phyloP scores from a whole-genome alignment of 35 echinoderm and acorn worm species.

The Diadema setosum region DNA sequence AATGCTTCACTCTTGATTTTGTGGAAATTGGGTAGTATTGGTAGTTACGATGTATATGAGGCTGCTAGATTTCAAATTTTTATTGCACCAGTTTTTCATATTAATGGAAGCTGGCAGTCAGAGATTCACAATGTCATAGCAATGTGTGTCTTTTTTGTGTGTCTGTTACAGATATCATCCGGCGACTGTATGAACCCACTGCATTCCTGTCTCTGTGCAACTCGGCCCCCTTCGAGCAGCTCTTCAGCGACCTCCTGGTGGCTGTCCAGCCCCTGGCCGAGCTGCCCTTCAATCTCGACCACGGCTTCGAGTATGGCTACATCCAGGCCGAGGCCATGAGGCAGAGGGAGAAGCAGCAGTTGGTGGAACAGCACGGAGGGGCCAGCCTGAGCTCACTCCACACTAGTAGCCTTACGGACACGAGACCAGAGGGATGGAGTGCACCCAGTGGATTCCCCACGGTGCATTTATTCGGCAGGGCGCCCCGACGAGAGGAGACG shows the following conservation, averaged over 20 bases:
- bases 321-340: constrained; percentile 6
- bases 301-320: constrained; percentile 53
- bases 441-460: constrained; percentile 23
- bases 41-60: too few species aligned
- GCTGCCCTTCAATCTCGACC: constrained; percentile 76
- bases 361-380: constrained; percentile 27
- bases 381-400: not conserved
- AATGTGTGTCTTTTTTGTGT: not conserved
- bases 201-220: constrained; percentile 89
- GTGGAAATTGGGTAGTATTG: too few species aligned
- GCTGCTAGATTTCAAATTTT: too few species aligned
- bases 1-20: too few species aligned
- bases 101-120: not conserved
- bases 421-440: constrained; percentile 32
- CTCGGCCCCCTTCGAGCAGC: constrained; percentile 39
- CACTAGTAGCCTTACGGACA: not conserved
- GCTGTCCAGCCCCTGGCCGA: constrained; percentile 62
- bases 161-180: constrained; percentile 63
- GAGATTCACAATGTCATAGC: not conserved
- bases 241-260: constrained; percentile 61
- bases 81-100: too few species aligned
- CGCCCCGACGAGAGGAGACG: not conserved
- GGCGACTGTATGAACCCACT: constrained; percentile 63
- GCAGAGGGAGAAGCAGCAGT: constrained; percentile 56
- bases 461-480: constrained; percentile 19